A percentile compares a stretch with the other conserved stretches of the same genome.
These are phyloP conservation scores for Glossosoma conforme DNA, from an alignment of 1,140 invertebrate species.

Conservation along the genomic window DNA sequence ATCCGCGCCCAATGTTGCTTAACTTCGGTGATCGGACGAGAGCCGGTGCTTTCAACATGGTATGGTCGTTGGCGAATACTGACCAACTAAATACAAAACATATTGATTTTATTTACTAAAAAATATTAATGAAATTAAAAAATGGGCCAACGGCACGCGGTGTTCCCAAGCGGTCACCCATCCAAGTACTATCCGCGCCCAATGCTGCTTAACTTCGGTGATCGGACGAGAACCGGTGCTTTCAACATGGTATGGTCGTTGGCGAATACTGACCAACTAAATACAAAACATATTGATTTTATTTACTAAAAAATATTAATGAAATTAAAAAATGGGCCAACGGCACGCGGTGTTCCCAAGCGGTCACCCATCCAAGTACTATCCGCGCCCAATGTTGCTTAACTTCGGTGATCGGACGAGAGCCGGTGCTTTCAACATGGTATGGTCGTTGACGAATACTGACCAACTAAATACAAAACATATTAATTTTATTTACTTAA, in stretches of 20 bases:
- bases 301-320: no score
- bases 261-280: no score
- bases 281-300: no score
- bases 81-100: no score
- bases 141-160: constrained; percentile 19
- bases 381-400: constrained; percentile 18
- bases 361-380: constrained; percentile 20
- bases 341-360: constrained; percentile 20
- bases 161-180: constrained; percentile 21
- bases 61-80: constrained; percentile 25
- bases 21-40: constrained; percentile 27
- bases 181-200: constrained; percentile 17
- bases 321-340: no score
- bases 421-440: constrained; percentile 16
- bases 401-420: constrained; percentile 21
- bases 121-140: no score
- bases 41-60: constrained; percentile 23
- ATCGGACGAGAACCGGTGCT: constrained; percentile 19
- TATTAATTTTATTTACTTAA: no score
- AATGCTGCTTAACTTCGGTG: constrained; percentile 21
- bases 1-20: constrained; percentile 25
- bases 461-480: no score
- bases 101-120: no score
- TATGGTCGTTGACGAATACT: constrained; percentile 20
- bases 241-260: constrained; percentile 19